A percentile compares a stretch with the other conserved stretches of the same genome.
These are phyloP conservation scores for Caenorhabditis uteleia DNA, from an alignment of 2,888 invertebrate genomes.

Conservation along the genomic window DNA sequence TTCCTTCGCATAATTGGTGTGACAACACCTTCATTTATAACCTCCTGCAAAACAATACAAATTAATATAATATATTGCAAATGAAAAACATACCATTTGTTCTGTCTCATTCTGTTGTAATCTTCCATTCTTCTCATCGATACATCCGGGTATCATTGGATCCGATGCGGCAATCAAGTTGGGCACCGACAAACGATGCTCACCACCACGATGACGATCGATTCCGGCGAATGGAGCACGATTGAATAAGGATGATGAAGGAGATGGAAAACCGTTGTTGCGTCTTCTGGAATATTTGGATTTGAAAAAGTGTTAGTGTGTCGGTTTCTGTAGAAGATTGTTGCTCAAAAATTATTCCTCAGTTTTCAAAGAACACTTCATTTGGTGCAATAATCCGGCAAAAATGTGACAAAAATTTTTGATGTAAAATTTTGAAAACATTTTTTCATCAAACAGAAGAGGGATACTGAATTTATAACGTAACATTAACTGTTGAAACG, in stretches of 20 bases:
- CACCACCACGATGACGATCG: conserved; percentile 21
- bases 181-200: conserved; percentile 53
- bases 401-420: too few relatives aligned
- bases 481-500: too few relatives aligned
- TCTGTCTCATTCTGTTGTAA: background rate
- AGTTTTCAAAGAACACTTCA: too few relatives aligned
- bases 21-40: conserved; percentile 66
- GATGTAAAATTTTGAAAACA: too few relatives aligned
- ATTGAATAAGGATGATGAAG: conserved; percentile 14
- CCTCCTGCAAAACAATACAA: conserved; percentile 31
- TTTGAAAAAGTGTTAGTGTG: too few relatives aligned
- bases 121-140: conserved; percentile 45
- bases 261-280: conserved; percentile 19
- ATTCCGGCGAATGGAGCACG: conserved; percentile 22
- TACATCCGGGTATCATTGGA: conserved; percentile 30
- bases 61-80: background rate
- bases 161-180: conserved; percentile 48
- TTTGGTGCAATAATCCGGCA: too few relatives aligned
- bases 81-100: background rate
- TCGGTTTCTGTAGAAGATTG: too few relatives aligned
- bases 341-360: too few relatives aligned
- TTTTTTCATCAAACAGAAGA: too few relatives aligned
- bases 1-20: conserved; percentile 64
- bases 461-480: too few relatives aligned
- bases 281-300: conserved; percentile 16